Percentiles rank a stretch among this genome's conserved stretches.
phyloP scores from a whole-genome alignment of 2,797 vertebrate species.

The Rhyacichthys aspro region DNA sequence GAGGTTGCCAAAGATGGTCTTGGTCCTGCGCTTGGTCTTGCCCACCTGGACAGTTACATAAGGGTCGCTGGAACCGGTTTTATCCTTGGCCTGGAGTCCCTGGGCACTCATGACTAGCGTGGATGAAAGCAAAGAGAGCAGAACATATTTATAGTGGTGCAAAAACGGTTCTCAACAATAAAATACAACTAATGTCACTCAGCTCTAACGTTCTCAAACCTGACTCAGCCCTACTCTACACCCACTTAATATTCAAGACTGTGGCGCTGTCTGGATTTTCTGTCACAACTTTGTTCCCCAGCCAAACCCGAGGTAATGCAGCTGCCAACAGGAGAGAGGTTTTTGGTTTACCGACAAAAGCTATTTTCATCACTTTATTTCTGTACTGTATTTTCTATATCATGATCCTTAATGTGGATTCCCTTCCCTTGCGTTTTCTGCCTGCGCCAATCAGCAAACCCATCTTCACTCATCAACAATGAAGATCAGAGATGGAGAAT shows the following conservation, averaged over 20 bases:
- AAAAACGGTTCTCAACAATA: not conserved
- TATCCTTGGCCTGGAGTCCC: slow-evolving; percentile 97
- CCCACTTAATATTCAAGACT: not conserved
- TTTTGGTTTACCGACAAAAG: slow-evolving; percentile 22
- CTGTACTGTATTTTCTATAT: slow-evolving; percentile 18
- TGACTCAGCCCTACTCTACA: not conserved
- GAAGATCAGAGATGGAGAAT: slow-evolving; percentile 38
- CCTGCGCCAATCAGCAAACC: slow-evolving; percentile 13
- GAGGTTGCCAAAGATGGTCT: slow-evolving; percentile 97
- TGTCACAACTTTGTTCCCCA: slow-evolving; percentile 8
- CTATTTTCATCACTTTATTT: slow-evolving; percentile 17
- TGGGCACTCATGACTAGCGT: slow-evolving; percentile 93
- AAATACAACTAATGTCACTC: not conserved
- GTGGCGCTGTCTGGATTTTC: slow-evolving; percentile 17
- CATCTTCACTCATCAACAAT: slow-evolving; percentile 17
- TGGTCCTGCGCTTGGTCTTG: slow-evolving; percentile 95
- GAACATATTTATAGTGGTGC: slow-evolving; percentile 4
- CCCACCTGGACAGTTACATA: slow-evolving; percentile 98
- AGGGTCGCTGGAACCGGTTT: slow-evolving; percentile 97
- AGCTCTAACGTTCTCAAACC: not conserved
- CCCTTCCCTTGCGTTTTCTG: no score
- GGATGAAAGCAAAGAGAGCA: not conserved
- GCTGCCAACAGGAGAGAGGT: slow-evolving; percentile 9
- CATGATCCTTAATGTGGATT: slow-evolving; percentile 4
- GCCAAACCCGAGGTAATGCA: slow-evolving; percentile 23